Conservation (phyloP, 1,140 invertebrate species). For the Hirudo medicinalis region DNA sequence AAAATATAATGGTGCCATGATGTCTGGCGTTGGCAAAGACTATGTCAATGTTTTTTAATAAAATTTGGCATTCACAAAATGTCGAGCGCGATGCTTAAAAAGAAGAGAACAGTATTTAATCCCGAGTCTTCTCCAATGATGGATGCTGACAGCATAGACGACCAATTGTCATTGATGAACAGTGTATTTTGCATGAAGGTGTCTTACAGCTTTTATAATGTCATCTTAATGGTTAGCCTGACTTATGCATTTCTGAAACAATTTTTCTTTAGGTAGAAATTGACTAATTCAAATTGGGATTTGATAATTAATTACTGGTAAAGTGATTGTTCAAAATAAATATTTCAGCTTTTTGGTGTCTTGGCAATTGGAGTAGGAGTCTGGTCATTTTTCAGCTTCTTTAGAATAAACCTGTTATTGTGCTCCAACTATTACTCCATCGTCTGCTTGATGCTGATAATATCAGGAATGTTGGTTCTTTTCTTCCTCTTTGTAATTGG, state of each 20-base stretch:
- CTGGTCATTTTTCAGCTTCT: conserved; percentile 11
- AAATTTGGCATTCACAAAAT: too few species aligned
- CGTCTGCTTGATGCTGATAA: neutral
- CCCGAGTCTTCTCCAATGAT: neutral
- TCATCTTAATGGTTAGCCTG: neutral
- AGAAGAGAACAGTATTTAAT: neutral
- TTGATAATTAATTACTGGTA: too few species aligned
- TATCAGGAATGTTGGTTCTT: neutral
- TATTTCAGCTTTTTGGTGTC: conserved; percentile 4
- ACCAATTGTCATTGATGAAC: neutral
- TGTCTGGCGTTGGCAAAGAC: too few species aligned
- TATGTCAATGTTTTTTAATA: too few species aligned
- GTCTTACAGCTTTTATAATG: conserved; percentile 10
- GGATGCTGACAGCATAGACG: conserved; percentile 6
- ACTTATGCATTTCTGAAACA: neutral
- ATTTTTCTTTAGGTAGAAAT: neutral
- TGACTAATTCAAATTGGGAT: too few species aligned
- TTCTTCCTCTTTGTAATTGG: conserved; percentile 7
- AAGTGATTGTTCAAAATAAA: neutral
- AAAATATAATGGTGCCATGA: too few species aligned
- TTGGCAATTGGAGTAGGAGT: conserved; percentile 4
- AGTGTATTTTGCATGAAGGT: conserved; percentile 7
- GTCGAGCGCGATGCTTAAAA: neutral
- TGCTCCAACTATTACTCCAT: neutral
- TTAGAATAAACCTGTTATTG: neutral